These are phyloP conservation scores for Microtus montanus DNA, from an alignment of 2,113 vertebrate species.

Conservation along the genomic window DNA sequence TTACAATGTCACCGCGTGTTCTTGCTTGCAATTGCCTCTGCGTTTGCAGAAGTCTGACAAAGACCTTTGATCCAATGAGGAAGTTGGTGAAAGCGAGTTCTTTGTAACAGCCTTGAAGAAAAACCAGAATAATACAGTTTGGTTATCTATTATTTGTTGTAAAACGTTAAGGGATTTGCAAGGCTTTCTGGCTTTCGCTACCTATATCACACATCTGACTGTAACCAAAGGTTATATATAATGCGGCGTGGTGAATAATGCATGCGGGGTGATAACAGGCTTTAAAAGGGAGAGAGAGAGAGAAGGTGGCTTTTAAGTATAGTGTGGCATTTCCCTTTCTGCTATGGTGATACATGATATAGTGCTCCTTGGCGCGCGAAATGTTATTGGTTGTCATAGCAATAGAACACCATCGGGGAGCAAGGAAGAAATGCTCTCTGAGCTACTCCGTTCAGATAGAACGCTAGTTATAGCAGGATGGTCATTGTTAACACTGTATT, in stretches of 20 bases:
- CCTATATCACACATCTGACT: constrained; percentile 19
- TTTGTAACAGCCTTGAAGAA: constrained; percentile 44
- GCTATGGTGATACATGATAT: constrained; percentile 72
- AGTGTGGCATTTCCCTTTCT: constrained; percentile 80
- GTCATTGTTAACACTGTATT: constrained; percentile 23
- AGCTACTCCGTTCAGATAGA: constrained; percentile 62
- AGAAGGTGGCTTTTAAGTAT: constrained; percentile 77
- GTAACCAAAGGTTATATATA: constrained; percentile 60
- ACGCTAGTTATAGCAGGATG: background rate
- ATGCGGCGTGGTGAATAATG: constrained; percentile 20
- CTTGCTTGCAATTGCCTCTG: background rate
- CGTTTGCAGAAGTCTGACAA: constrained; percentile 20
- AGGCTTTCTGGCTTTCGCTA: constrained; percentile 40
- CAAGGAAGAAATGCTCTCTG: constrained; percentile 57
- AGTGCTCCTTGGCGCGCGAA: constrained; percentile 78
- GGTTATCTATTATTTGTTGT: constrained; percentile 56
- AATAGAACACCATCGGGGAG: constrained; percentile 78
- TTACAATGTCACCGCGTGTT: background rate
- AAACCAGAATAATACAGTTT: constrained; percentile 34
- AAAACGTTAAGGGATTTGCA: constrained; percentile 47
- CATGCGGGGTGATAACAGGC: constrained; percentile 56
- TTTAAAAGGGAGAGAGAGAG: constrained; percentile 59
- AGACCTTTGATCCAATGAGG: constrained; percentile 26
- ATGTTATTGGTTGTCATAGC: constrained; percentile 86
- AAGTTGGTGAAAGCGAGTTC: constrained; percentile 55